Percentiles rank a stretch among this genome's conserved stretches.
phyloP scores from a whole-genome alignment of 92 coral and sea anemone species.

The Meandrina meandrites region DNA sequence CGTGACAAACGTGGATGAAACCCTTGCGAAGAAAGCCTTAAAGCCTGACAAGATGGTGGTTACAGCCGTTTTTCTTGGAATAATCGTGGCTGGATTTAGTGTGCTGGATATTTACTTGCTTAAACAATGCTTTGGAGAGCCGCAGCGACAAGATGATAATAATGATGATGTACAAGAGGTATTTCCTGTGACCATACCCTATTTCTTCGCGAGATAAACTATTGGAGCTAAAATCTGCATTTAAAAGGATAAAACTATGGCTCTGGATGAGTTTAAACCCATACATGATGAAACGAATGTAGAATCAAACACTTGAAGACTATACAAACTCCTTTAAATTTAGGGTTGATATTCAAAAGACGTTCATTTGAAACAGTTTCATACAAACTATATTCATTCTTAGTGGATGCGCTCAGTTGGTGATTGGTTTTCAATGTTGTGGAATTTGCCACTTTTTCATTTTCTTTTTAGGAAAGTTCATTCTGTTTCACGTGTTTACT shows the following conservation, averaged over 20 bases:
- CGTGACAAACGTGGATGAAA: background rate
- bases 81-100: conserved; percentile 71
- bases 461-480: background rate
- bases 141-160: conserved; percentile 9
- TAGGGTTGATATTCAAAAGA: background rate
- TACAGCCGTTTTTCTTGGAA: conserved; percentile 71
- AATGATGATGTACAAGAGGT: background rate
- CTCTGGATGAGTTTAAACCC: background rate
- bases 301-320: background rate
- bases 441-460: background rate
- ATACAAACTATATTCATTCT: background rate
- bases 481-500: background rate
- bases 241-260: background rate
- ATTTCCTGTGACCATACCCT: conserved; percentile 51
- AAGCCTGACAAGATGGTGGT: conserved; percentile 55
- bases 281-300: background rate
- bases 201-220: conserved; percentile 45
- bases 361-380: background rate
- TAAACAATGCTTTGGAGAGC: conserved; percentile 41
- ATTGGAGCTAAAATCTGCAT: background rate
- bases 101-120: conserved; percentile 65
- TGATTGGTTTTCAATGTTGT: conserved; percentile 10
- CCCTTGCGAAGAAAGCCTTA: background rate
- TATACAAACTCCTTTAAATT: background rate
- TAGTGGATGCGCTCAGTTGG: background rate